Percentiles rank a stretch among this genome's conserved stretches.
Conservation (phyloP, 2,888 invertebrate species). For the Quadriops clusia region DNA sequence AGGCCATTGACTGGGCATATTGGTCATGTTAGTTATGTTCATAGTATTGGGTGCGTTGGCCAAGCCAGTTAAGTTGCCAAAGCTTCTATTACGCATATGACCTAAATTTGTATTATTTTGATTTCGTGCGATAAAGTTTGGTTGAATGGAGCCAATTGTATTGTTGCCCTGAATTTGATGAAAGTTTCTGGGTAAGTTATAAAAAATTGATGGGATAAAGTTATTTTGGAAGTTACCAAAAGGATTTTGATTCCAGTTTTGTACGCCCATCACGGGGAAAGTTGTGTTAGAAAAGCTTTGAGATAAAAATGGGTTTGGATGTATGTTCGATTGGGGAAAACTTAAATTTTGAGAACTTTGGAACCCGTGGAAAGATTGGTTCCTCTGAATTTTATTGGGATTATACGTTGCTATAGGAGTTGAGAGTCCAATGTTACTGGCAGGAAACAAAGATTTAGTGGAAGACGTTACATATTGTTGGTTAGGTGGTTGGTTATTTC, state of each 20-base stretch:
- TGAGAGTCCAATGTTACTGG: no score
- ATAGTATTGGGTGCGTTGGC: no score
- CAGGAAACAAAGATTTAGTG: slow-evolving; percentile 13
- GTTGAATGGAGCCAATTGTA: slow-evolving; percentile 14
- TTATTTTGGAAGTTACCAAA: no score
- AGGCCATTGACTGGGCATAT: no score
- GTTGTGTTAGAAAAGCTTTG: no score
- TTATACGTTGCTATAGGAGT: no score
- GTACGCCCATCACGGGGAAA: slow-evolving; percentile 5
- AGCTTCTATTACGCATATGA: no score
- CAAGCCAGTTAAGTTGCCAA: no score
- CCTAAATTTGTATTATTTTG: no score
- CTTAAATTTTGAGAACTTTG: slow-evolving; percentile 12
- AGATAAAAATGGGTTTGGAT: no score
- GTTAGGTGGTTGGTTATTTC: slow-evolving; percentile 11
- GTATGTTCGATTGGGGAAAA: slow-evolving; percentile 1
- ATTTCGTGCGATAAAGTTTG: no score
- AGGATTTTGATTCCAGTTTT: slow-evolving; percentile 15
- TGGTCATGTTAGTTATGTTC: no score
- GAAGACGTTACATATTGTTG: slow-evolving; percentile 12
- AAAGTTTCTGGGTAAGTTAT: slow-evolving; percentile 18
- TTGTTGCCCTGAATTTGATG: slow-evolving; percentile 12
- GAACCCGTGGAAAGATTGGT: slow-evolving; percentile 35
- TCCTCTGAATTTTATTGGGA: slow-evolving; percentile 23
- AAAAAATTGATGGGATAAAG: slow-evolving; percentile 20